A percentile compares a stretch with the other conserved stretches of the same genome.
Conservation (phyloP, 2,113 vertebrate genomes). For the Sorex araneus region DNA sequence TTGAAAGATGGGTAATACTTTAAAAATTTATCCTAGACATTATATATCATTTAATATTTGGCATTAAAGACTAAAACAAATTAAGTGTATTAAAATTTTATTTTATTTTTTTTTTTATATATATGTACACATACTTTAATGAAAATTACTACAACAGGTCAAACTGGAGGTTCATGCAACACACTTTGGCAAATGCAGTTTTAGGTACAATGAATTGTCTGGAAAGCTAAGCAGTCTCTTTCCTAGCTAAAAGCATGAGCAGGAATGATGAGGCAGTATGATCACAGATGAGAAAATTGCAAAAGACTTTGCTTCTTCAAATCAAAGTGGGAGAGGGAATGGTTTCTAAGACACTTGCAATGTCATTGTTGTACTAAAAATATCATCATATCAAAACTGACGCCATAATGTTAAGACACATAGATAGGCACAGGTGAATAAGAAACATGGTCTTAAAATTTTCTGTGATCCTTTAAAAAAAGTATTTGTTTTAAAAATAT, state of each 20-base stretch:
- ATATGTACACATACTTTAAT: background rate
- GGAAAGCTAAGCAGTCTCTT: background rate
- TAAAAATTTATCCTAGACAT: slow-evolving; percentile 39
- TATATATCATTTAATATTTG: slow-evolving; percentile 64
- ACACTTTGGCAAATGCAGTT: background rate
- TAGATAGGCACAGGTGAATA: background rate
- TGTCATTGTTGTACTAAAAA: background rate
- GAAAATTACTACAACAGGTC: background rate
- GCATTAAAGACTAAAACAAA: slow-evolving; percentile 58
- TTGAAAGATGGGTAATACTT: slow-evolving; percentile 49
- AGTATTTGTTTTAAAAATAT: too few relatives aligned
- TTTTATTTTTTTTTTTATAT: too few relatives aligned
- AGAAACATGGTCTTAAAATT: background rate
- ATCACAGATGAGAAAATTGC: background rate
- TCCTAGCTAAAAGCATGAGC: background rate
- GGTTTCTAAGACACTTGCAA: background rate
- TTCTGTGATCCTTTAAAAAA: background rate
- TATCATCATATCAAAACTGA: background rate
- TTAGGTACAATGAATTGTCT: rapidly evolving
- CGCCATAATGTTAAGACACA: slow-evolving; percentile 36
- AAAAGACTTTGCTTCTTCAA: background rate
- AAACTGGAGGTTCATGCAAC: background rate
- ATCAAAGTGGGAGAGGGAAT: background rate
- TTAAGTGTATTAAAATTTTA: too few relatives aligned
- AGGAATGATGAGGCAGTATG: background rate